Evolutionary conservation across 92 coral and sea anemone species (phyloP).

Genomic region (Anthopleura xanthogrammica): DNA sequence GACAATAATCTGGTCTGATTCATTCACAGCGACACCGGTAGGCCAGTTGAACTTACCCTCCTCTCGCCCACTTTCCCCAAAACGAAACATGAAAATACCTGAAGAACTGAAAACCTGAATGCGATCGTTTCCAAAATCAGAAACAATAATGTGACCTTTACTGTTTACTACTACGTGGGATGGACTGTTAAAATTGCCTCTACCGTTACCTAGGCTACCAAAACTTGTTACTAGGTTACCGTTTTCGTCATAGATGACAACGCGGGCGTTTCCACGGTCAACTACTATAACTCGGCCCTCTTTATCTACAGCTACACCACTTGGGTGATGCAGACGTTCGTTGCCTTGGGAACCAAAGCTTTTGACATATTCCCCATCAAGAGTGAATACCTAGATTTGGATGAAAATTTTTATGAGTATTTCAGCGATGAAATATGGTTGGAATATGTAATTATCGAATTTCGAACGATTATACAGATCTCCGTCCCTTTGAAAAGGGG

Average conservation of each 20-base stretch:
- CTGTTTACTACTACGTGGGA: constrained; percentile 77
- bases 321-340: constrained; percentile 71
- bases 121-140: constrained; percentile 97
- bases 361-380: constrained; percentile 64
- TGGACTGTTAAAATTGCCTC: constrained; percentile 86
- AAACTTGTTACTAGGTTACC: constrained; percentile 65
- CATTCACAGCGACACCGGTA: constrained; percentile 83
- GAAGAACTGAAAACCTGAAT: constrained; percentile 82
- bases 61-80: constrained; percentile 85
- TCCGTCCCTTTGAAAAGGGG: too few relatives aligned
- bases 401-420: background rate
- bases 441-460: too few relatives aligned
- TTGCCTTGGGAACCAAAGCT: constrained; percentile 48
- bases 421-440: too few relatives aligned
- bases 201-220: constrained; percentile 90
- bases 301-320: constrained; percentile 81
- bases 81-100: constrained; percentile 80
- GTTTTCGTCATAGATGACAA: constrained; percentile 68
- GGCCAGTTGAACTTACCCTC: constrained; percentile 93
- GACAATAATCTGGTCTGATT: constrained; percentile 76
- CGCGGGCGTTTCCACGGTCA: constrained; percentile 91
- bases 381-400: constrained; percentile 64
- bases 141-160: constrained; percentile 80
- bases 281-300: constrained; percentile 68
- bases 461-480: too few relatives aligned